Evolutionary conservation across 1,140 invertebrate genomes (phyloP).

Genomic region (Drosophila nebulosa): DNA sequence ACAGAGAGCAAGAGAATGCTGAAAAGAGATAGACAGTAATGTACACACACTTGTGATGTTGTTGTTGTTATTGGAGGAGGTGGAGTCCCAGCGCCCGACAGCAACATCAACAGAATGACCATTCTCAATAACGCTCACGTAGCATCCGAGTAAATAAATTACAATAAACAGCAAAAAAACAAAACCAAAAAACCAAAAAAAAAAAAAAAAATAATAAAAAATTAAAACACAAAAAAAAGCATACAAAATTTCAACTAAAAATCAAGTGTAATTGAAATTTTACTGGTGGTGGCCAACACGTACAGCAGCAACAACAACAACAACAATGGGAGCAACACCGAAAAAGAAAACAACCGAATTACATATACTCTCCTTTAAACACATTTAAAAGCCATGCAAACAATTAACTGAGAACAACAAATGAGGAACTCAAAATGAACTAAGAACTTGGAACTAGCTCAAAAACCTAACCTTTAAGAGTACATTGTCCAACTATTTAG

Average conservation of each 20-base stretch:
- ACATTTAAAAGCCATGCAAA: too few species aligned
- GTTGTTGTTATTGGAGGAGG: slow-evolving; percentile 36
- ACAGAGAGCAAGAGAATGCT: slow-evolving; percentile 13
- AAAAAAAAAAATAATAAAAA: slow-evolving; percentile 17
- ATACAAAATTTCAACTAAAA: slow-evolving; percentile 12
- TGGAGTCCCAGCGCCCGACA: slow-evolving; percentile 42
- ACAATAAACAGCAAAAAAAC: slow-evolving; percentile 47
- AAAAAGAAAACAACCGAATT: slow-evolving; percentile 34
- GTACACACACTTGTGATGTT: slow-evolving; percentile 17
- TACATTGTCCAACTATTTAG: too few species aligned
- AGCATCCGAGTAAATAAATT: slow-evolving; percentile 76
- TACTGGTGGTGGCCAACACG: slow-evolving; percentile 40
- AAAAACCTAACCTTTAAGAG: too few species aligned
- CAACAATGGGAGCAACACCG: slow-evolving; percentile 50
- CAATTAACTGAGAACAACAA: neutral
- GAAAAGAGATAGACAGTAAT: neutral
- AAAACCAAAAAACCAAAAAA: slow-evolving; percentile 6
- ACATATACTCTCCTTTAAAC: neutral
- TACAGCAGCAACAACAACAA: slow-evolving; percentile 39
- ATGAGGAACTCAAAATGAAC: too few species aligned
- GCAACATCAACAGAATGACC: slow-evolving; percentile 58
- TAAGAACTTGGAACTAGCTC: too few species aligned
- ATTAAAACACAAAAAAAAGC: slow-evolving; percentile 15
- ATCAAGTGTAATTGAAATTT: slow-evolving; percentile 33
- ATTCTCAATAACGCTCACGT: slow-evolving; percentile 78